Base-by-base conservation (phyloP, 2,888 invertebrate genomes). In the Cryptophagus acutangulus region DNA sequence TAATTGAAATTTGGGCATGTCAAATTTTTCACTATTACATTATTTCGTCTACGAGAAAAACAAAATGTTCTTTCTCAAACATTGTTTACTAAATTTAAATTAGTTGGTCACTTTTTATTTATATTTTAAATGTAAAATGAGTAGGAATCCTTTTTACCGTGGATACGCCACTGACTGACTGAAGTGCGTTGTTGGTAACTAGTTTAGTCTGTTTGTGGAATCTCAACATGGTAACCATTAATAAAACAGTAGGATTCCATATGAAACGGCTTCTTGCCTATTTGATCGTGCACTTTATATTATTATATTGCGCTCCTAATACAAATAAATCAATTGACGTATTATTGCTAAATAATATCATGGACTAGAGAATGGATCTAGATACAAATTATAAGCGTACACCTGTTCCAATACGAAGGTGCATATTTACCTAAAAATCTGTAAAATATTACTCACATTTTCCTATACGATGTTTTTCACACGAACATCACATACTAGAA, bases 241-340 rank as follows among this genome's bases (percentile, higher is more conserved):
- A 66, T 66, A 64, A 65, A 65, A 62, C 66, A 64, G 63, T 65
- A 54, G 63, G 65, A 61, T 56, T 62, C 62, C 57, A 46, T 54
- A 59, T 59, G 53, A 26, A 59, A 58, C 56, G 57, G 59, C 61
- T 61, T 54, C 62, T 61, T 62, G 52, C 52, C 57, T 54, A 60
- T 58, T 58, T 54, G 55, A 59, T 61, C 59, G 60, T 61, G 62
- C 54, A 58, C 54, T 51, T 54, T 56, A 57, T 55, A 61, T 59
- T 61, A 58, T 49, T 38, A 54, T 50, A 12, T 31, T 15, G 50
- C 50, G 51, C 55, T 56, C 49, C 48, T 48, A 49, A 50, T 44
- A 52, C 51, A 54, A 59, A 61, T 62, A 60, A 60, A 62, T 61
- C 61, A 61, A 55, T 59, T 57, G 55, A 52, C 51, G 49, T 49